Conservation (phyloP, 1,140 invertebrate species). For the Sogatella furcifera region DNA sequence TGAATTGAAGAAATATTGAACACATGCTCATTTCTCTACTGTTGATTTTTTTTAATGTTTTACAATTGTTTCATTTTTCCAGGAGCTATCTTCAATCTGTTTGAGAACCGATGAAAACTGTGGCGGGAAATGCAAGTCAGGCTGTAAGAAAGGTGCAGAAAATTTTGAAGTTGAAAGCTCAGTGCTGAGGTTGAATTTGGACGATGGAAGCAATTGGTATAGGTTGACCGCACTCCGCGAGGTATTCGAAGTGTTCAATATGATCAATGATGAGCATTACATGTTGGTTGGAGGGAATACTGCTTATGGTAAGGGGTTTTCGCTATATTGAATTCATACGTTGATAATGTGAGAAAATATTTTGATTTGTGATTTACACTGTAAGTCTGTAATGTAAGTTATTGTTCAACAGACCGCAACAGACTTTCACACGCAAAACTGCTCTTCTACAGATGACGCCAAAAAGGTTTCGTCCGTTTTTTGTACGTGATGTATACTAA, state of each 20-base stretch:
- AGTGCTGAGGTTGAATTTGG: background rate
- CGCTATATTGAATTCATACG: no score
- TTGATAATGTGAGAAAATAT: no score
- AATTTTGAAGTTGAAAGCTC: background rate
- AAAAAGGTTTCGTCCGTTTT: no score
- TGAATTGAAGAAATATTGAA: no score
- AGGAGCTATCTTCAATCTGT: background rate
- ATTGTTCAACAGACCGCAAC: no score
- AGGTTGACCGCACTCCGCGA: constrained; percentile 9
- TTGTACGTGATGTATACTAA: no score
- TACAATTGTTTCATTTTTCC: background rate
- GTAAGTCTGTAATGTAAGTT: no score
- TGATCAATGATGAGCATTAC: constrained; percentile 33
- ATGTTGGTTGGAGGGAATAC: constrained; percentile 55
- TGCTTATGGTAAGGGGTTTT: constrained; percentile 43
- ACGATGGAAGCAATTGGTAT: constrained; percentile 13
- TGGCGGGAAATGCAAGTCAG: background rate
- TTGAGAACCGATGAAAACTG: background rate
- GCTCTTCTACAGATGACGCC: no score
- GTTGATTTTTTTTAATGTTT: no score
- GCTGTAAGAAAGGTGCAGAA: background rate
- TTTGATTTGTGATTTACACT: no score
- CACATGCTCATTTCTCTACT: no score
- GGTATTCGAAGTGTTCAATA: constrained; percentile 20
- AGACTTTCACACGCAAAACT: no score